These are phyloP conservation scores for Drosophila repleta DNA, from an alignment of 1,140 invertebrate genomes.

Conservation along the genomic window DNA sequence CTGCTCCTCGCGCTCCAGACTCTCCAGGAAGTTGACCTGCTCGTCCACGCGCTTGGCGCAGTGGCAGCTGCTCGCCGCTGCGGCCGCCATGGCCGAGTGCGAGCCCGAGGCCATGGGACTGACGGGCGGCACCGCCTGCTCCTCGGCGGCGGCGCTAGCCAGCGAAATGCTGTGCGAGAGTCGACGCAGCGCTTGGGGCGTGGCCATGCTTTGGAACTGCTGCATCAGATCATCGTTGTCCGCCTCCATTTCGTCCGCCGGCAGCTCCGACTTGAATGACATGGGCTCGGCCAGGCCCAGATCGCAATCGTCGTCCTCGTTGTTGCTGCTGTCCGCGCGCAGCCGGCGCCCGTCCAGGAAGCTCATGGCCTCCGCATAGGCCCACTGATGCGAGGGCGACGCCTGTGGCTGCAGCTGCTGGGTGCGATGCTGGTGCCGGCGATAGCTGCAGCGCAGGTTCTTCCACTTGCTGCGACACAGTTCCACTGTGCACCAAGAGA, in stretches of 20 bases:
- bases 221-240: slow-evolving; percentile 68
- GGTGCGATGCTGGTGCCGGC: slow-evolving; percentile 42
- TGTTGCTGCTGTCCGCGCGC: slow-evolving; percentile 45
- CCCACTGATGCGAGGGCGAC: slow-evolving; percentile 54
- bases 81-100: slow-evolving; percentile 43
- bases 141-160: slow-evolving; percentile 66
- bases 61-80: slow-evolving; percentile 61
- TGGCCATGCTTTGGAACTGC: slow-evolving; percentile 67
- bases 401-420: slow-evolving; percentile 9
- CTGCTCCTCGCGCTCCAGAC: slow-evolving; percentile 70
- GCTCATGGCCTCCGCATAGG: slow-evolving; percentile 60
- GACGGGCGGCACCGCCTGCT: slow-evolving; percentile 22
- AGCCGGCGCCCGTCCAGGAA: slow-evolving; percentile 46
- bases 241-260: slow-evolving; percentile 66
- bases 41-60: slow-evolving; percentile 77
- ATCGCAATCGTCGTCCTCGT: slow-evolving; percentile 46
- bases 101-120: background rate
- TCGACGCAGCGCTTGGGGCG: slow-evolving; percentile 67
- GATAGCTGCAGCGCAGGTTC: slow-evolving; percentile 71
- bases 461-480: slow-evolving; percentile 69
- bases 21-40: slow-evolving; percentile 73
- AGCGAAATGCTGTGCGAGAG: slow-evolving; percentile 72
- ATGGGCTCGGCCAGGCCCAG: slow-evolving; percentile 19
- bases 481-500: slow-evolving; percentile 50
- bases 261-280: slow-evolving; percentile 41